Evolutionary conservation across 1,140 invertebrate species (phyloP).

Genomic region (Sipha flava): DNA sequence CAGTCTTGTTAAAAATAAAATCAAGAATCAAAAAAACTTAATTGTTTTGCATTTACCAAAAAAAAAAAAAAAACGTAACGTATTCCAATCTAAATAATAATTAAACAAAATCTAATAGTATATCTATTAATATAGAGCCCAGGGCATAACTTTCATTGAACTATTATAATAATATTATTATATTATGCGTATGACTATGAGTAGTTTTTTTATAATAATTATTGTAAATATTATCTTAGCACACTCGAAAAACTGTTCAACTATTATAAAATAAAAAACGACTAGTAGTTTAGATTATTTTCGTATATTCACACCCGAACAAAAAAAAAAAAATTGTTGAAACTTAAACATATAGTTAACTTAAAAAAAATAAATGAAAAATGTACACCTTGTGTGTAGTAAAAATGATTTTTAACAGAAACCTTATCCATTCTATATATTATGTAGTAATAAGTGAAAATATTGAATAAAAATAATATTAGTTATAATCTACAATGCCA

Average conservation of each 20-base stretch:
- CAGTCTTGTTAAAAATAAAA: background rate
- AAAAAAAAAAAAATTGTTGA: background rate
- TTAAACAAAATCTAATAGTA: background rate
- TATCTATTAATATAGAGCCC: background rate
- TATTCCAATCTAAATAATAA: background rate
- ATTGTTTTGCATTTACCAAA: background rate
- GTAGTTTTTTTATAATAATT: background rate
- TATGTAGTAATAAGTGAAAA: slow-evolving; percentile 2
- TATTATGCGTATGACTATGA: slow-evolving; percentile 25
- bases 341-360: slow-evolving; percentile 16
- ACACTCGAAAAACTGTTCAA: slow-evolving; percentile 30
- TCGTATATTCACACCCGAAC: background rate
- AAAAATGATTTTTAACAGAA: slow-evolving; percentile 14
- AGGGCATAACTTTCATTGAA: slow-evolving; percentile 17
- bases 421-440: slow-evolving; percentile 19
- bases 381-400: background rate
- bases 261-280: background rate
- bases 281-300: background rate
- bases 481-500: slow-evolving; percentile 13
- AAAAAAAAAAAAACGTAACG: background rate
- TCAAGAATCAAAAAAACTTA: background rate
- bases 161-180: slow-evolving; percentile 20
- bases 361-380: background rate
- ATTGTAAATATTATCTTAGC: slow-evolving; percentile 22
- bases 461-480: slow-evolving; percentile 13